Base-by-base conservation (phyloP, 2,888 invertebrate genomes). In the Torymus aiolomorphi region DNA sequence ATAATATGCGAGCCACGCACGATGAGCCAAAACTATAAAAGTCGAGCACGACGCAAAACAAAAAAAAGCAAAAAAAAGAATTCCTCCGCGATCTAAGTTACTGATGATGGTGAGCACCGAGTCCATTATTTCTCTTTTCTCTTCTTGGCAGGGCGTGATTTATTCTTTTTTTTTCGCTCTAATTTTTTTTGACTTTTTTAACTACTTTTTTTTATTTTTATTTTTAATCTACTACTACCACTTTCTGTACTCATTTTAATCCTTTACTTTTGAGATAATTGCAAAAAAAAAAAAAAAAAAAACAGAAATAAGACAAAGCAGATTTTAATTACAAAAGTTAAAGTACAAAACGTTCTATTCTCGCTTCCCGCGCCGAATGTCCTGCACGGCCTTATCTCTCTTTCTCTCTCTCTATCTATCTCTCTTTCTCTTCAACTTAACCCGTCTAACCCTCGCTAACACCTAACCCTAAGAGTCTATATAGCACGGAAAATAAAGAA, bases 101-200 rank as follows among this genome's bases (percentile, higher is more conserved):
- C 86, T 82, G 83, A 85, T 86, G 86, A 90, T 89, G 90, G 90
- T 90, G 90, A 90, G 90, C 90, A 90, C 89, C 90, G 90, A 90
- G 89, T 87, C 20, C 69, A 76, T 69, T 54, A 75, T 67, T 76
- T 80, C 70, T 81, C 77, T 80, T 66, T 63, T 83, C 78, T 78
- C 65, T 83, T 42, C 62, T 78, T 83, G 67, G 79, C 12, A 72
- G 51, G 83, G 72, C 81, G n/a, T 83, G 49, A 76, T 49, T 71
- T 78, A 66, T 80, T 52, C 61, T 81, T 71, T 78, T 69, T n/a
- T 80, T 52, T 63, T 81, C 70, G 83, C 73, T 83, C 73, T 78
- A 69, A 78, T 66, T 77, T 62, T 76, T 69, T 72, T 65, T 77
- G 59, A 56, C 57, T 65, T 76, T 42, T 76, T 52, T 56, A 51